Base-by-base conservation (phyloP, 1,140 invertebrate species). In the Charaxes varanes region DNA sequence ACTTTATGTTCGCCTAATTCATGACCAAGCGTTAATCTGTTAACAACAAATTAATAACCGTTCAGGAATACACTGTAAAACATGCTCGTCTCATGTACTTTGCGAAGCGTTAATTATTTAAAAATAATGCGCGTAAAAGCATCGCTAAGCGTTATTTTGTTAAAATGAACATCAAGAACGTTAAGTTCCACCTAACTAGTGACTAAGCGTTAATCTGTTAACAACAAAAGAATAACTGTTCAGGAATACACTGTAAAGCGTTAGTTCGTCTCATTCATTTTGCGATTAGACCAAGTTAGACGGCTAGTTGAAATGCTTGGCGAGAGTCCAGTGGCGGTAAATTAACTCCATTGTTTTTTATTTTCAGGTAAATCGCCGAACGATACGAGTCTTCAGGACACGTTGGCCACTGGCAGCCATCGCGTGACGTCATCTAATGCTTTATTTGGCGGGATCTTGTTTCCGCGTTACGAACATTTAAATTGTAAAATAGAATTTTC, bases 361-460 rank as follows among this genome's bases (percentile, higher is more conserved):
- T 82, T 82, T 79, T 71, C 78, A 82, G 78, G 78, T 82, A 82
- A 82, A 79, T 76, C 65, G 53, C 63, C 64, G 61, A 76, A 74
- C 77, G 69, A 71, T 62, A 62, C 65, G 49, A 53, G 55, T 38
- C 37, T 43, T 49, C 56, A 42, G 53, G 43, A 58, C 53, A 41
- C 57, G 57, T 58, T 47, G 55, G 47, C 43, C 34, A 24, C 37
- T 42, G 51, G 28, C 42, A 44, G 45, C 31, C 42, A 46, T 38
- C 41, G 36, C 59, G 47, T 62, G 59, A 60, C 51, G 33, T 48
- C 44, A 41, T 47, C 44, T 47, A 47, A 41, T 47, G 44, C 32
- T 47, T 41, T 47, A 47, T 47, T 47, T 47, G 44, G 36, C 44
- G 30, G 35, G 40, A 38, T 40, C 22, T n/a, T 47, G 32, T 35